Base-by-base conservation (phyloP, 2,888 invertebrate species). In the Drosophila longiperda region DNA sequence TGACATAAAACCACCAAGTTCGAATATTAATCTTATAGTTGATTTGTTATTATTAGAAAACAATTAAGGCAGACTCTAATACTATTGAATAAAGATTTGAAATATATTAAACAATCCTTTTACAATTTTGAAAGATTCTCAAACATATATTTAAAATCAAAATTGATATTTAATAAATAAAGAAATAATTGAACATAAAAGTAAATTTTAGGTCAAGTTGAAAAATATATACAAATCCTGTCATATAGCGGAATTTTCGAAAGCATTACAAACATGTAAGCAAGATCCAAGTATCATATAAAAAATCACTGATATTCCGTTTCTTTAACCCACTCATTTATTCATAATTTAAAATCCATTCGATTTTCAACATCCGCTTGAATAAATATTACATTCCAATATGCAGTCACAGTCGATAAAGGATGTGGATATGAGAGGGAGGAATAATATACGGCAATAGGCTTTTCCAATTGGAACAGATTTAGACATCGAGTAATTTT, bases 401-500 rank as follows among this genome's bases (percentile, higher is more conserved):
- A 23, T 53, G 23, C 60, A 23, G 32, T 53, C 32, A 36, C 20
- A 29, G 3, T 15, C 23, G 15, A 45, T 8, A 4, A 23, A 8
- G 7, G 0, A 7, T 2, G 5, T 6, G 29, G 7, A 7, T 12
- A 1, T 7, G 45, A 3, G n/a, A 12, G n/a, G n/a, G 20, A 15
- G 17, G 2, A 42, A 45, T 45, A 66, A 36, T 49, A 62, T 62
- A 50, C 55, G 42, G 29, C 65, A 62, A 60, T 62, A 42, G 66
- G 34, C 32, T 57, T 58, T 64, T 66, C 49, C 57, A 61, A 66
- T 32, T 49, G 52, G 55, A 62, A 34, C 45, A 57, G 17, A 34
- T 61, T 69, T 70, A 67, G 78, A 60, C 57, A 66, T 52, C 26
- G 33, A 40, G 40, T 79, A 60, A 53, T 17, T 50, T 77, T 80